Evolutionary conservation across 2,888 invertebrate genomes (phyloP), one percentile per base, ranked within the genome.

Genomic region (Apamea crenata): DNA sequence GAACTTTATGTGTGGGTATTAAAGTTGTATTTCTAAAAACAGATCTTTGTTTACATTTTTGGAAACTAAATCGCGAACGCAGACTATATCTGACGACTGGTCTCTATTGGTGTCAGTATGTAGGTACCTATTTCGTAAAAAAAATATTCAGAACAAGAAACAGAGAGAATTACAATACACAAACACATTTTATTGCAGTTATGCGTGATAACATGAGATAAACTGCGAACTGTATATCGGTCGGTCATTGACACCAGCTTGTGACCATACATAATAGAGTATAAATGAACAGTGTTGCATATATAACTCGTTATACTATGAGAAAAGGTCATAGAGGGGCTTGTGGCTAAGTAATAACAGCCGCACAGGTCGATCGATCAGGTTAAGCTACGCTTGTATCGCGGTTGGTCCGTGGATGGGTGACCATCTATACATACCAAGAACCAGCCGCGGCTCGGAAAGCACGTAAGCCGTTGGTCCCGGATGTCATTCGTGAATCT

Each of bases 181-280:
- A 76, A 29, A 79, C 47, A 65, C 32, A 40, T 53, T 61, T 65
- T 63, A 74, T 73, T 85, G 67, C 68, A 77, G 32, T 29, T 18
- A 14, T 25, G 5, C 29, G 50, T 29, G 78, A 86, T 86, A 86
- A 86, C 70, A 74, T 14, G 2, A 73, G 84, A 84, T 87, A 82
- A 81, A 81, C 82, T 88, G 36, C 61, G 87, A 81, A 79, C 84
- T 79, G 53, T 59, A 7, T 32, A 80, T 40, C 69, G 18, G 50
- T 65, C 44, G 81, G 72, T 73, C 81, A 32, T 78, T 83, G 78
- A 32, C 81, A 75, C 25, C 18, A 36, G 21, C 10, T n/a, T n/a
- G n/a, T 65, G 18, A 44, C 70, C 63, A 18, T 71, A 14, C 16
- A 16, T 29, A 21, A 68, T 47, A 7, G 7, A 7, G 44, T 70